phyloP scores from a whole-genome alignment of 2,113 vertebrate genomes.

The Pogonocichla stellata region DNA sequence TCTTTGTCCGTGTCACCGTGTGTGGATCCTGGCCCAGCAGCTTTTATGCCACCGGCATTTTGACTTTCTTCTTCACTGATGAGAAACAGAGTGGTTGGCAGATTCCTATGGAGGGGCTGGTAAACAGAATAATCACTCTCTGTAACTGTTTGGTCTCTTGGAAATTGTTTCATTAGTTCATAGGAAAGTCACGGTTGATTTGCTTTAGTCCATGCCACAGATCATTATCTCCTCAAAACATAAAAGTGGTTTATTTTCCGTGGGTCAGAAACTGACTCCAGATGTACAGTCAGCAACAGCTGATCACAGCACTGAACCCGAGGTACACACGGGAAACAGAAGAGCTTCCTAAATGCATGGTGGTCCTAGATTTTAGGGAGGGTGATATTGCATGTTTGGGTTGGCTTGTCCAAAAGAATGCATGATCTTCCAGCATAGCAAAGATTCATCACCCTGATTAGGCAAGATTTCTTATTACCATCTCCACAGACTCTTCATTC shows the following conservation, averaged over 20 bases:
- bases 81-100: not conserved
- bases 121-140: not conserved
- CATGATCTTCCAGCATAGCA: not conserved
- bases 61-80: constrained; percentile 33
- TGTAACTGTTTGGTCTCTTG: not conserved
- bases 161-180: constrained; percentile 44
- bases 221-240: constrained; percentile 45
- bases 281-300: not conserved
- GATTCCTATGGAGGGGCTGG: not conserved
- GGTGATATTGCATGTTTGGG: not conserved
- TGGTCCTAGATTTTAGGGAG: not conserved
- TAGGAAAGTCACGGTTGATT: not conserved
- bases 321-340: fast-evolving
- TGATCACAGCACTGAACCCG: not conserved
- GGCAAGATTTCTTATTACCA: constrained; percentile 25
- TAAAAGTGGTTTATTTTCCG: not conserved
- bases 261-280: not conserved
- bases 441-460: constrained; percentile 31
- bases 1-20: not conserved
- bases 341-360: not conserved
- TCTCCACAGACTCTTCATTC: not conserved
- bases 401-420: constrained; percentile 19
- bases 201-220: constrained; percentile 4
- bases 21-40: not conserved
- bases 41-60: not conserved